Percentiles rank a stretch among this genome's conserved stretches.
Conservation (phyloP, 1,140 invertebrate species). For the Mercenaria mercenaria region DNA sequence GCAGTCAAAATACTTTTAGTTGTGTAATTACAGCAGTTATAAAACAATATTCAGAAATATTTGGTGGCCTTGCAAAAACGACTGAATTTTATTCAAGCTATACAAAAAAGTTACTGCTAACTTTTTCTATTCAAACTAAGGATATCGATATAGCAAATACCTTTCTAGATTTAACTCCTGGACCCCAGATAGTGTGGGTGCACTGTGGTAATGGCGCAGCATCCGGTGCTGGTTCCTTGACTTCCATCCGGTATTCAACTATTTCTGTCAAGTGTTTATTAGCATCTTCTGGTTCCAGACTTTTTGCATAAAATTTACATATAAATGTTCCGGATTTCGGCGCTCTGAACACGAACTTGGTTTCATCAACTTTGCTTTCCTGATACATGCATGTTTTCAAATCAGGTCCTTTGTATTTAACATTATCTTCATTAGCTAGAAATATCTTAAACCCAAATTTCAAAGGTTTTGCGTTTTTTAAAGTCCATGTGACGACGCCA, state of each 20-base stretch:
- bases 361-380: conserved; percentile 81
- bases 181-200: conserved; percentile 85
- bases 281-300: conserved; percentile 75
- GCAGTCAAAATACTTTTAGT: too few relatives aligned
- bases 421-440: conserved; percentile 73
- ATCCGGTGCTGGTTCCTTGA: conserved; percentile 77
- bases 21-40: too few relatives aligned
- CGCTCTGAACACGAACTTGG: conserved; percentile 82
- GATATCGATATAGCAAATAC: too few relatives aligned
- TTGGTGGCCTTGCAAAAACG: too few relatives aligned
- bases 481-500: conserved; percentile 56
- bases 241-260: conserved; percentile 85
- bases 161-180: conserved; percentile 72
- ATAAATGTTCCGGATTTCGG: conserved; percentile 83
- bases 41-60: too few relatives aligned
- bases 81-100: too few relatives aligned
- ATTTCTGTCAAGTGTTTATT: conserved; percentile 82
- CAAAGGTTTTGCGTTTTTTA: conserved; percentile 56
- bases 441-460: conserved; percentile 69
- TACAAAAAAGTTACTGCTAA: too few relatives aligned
- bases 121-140: too few relatives aligned
- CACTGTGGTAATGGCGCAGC: conserved; percentile 81
- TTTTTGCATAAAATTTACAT: conserved; percentile 84
- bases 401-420: conserved; percentile 79
- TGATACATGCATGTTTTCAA: conserved; percentile 83